Percentiles rank a stretch among this genome's conserved stretches.
Conservation (phyloP, 2,113 vertebrate species). For the Cairina moschata region DNA sequence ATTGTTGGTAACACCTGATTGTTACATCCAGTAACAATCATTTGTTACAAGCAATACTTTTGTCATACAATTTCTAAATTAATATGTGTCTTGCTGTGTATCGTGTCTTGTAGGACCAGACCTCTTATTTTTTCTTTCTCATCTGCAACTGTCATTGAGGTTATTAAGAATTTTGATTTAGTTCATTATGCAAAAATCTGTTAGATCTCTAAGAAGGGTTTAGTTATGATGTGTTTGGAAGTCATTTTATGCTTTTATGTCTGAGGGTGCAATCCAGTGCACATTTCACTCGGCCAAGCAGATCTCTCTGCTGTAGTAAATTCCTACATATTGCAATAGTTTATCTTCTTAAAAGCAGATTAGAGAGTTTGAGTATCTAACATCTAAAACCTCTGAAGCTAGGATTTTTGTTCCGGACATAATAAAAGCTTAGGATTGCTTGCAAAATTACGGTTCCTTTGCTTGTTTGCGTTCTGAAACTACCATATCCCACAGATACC, state of each 20-base stretch:
- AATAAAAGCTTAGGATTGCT: neutral
- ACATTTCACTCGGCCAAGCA: neutral
- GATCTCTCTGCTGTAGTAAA: neutral
- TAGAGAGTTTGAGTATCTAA: neutral
- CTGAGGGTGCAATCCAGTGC: neutral
- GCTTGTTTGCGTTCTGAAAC: neutral
- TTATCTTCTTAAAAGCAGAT: neutral
- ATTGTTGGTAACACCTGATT: neutral
- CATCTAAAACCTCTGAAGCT: neutral
- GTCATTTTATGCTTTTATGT: neutral
- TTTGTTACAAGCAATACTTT: neutral
- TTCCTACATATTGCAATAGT: neutral
- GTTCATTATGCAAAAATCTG: neutral
- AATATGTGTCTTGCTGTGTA: neutral
- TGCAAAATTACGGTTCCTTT: neutral
- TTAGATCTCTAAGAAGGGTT: neutral
- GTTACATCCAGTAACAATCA: neutral
- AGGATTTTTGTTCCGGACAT: neutral
- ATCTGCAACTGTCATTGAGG: neutral
- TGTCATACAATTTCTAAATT: neutral
- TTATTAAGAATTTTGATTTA: neutral
- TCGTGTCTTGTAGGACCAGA: neutral
- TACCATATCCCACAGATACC: neutral
- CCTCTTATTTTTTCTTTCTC: neutral
- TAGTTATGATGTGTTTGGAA: neutral